phyloP scores from a whole-genome alignment of 2,888 invertebrate species.

The Drosophila infuscata region DNA sequence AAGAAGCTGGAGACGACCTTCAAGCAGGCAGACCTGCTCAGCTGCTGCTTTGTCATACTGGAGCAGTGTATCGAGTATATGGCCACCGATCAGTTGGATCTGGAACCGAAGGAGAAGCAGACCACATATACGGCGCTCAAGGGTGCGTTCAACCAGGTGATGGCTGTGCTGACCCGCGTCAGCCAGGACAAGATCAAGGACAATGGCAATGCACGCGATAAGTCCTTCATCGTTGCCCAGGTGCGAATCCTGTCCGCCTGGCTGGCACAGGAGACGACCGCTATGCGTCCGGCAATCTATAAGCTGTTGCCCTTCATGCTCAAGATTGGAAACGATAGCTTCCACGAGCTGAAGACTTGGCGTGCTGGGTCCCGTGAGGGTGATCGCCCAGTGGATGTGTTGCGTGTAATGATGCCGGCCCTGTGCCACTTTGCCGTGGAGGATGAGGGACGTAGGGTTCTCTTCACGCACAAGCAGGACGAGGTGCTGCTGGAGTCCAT shows the following conservation, averaged over 20 bases:
- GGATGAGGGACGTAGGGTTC: conserved; percentile 92
- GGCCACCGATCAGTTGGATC: conserved; percentile 91
- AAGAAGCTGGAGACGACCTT: conserved; percentile 92
- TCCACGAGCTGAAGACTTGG: conserved; percentile 89
- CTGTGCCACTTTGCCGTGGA: conserved; percentile 96
- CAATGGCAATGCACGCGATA: conserved; percentile 89
- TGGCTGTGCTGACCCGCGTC: conserved; percentile 90
- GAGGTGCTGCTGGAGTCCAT: conserved; percentile 92
- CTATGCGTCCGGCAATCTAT: conserved; percentile 93
- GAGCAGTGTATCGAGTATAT: conserved; percentile 93
- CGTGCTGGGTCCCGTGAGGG: conserved; percentile 88
- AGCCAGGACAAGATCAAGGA: conserved; percentile 91
- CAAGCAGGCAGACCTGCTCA: conserved; percentile 91
- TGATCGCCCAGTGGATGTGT: conserved; percentile 88
- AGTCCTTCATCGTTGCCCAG: conserved; percentile 93
- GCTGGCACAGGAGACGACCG: conserved; percentile 95
- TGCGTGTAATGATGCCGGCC: conserved; percentile 94
- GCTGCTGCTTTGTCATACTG: conserved; percentile 92
- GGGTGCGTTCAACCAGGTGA: conserved; percentile 93
- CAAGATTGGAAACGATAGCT: conserved; percentile 92
- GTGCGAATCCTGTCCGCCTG: conserved; percentile 94
- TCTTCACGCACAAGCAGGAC: conserved; percentile 92
- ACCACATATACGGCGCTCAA: conserved; percentile 95
- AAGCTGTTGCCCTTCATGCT: conserved; percentile 93
- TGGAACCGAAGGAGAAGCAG: conserved; percentile 96